Conservation (phyloP, 2,113 vertebrate species). For the Macrotis lagotis region DNA sequence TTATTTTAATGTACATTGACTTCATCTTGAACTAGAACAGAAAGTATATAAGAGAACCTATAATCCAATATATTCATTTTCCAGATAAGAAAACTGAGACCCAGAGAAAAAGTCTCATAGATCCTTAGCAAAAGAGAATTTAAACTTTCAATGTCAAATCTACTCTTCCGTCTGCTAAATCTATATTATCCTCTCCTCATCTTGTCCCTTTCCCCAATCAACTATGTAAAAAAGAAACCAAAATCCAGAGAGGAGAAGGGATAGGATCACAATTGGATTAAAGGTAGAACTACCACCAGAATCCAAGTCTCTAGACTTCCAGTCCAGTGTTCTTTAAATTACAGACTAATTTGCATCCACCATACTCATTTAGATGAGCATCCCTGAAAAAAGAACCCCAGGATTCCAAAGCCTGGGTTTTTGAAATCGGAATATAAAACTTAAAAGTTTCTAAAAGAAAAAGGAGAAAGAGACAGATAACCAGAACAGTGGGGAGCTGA, state of each 20-base stretch:
- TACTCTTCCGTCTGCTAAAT: neutral
- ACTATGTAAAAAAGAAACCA: neutral
- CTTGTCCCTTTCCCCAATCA: neutral
- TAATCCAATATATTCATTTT: neutral
- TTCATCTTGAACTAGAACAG: neutral
- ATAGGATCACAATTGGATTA: neutral
- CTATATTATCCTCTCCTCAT: neutral
- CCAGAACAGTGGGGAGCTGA: neutral
- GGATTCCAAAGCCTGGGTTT: neutral
- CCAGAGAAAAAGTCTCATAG: neutral
- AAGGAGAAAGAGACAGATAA: neutral
- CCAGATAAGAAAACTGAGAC: neutral
- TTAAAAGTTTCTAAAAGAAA: slow-evolving; percentile 7
- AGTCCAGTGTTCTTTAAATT: neutral
- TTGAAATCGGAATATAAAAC: neutral
- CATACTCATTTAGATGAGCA: neutral
- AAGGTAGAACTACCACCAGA: neutral
- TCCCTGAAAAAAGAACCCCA: neutral
- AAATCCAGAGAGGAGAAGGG: neutral
- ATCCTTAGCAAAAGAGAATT: neutral
- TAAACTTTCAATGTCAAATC: neutral
- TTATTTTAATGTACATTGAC: neutral
- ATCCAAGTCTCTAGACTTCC: neutral
- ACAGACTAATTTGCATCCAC: neutral
- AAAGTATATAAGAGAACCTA: neutral